Percentiles rank a stretch among this genome's conserved stretches.
Conservation (phyloP, 2,888 invertebrate genomes). For the Drosophila neotestacea region DNA sequence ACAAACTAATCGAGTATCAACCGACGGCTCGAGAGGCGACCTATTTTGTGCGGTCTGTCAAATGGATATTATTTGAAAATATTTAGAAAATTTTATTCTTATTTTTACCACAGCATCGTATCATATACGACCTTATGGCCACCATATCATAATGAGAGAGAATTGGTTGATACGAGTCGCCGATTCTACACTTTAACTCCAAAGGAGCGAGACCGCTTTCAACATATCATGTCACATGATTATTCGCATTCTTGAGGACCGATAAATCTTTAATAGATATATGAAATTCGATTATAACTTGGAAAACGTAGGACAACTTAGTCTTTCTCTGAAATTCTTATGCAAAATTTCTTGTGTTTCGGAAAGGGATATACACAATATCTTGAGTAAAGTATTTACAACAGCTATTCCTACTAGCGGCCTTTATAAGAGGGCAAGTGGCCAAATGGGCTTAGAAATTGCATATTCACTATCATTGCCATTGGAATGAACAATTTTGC, state of each 20-base stretch:
- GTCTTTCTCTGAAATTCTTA: background rate
- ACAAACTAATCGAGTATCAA: conserved; percentile 49
- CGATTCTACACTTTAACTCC: conserved; percentile 40
- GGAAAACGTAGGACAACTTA: background rate
- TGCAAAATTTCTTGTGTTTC: background rate
- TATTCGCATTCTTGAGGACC: conserved; percentile 16
- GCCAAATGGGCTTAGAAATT: conserved; percentile 19
- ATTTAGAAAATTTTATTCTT: background rate
- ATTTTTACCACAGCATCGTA: conserved; percentile 14
- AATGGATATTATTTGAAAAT: background rate
- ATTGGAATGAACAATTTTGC: conserved; percentile 50
- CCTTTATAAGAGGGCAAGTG: conserved; percentile 4
- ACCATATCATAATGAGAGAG: conserved; percentile 57
- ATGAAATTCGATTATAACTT: background rate
- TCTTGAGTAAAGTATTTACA: background rate
- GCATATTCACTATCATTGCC: conserved; percentile 47
- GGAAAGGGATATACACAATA: background rate
- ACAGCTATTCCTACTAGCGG: conserved; percentile 6
- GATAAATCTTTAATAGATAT: background rate
- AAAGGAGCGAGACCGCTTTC: conserved; percentile 29
- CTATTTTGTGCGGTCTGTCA: conserved; percentile 55
- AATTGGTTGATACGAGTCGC: conserved; percentile 38
- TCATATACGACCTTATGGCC: conserved; percentile 59
- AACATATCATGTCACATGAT: conserved; percentile 36
- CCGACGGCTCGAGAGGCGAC: conserved; percentile 51